phyloP scores from a whole-genome alignment of 2,113 vertebrate genomes.

The Arizona elegans region DNA sequence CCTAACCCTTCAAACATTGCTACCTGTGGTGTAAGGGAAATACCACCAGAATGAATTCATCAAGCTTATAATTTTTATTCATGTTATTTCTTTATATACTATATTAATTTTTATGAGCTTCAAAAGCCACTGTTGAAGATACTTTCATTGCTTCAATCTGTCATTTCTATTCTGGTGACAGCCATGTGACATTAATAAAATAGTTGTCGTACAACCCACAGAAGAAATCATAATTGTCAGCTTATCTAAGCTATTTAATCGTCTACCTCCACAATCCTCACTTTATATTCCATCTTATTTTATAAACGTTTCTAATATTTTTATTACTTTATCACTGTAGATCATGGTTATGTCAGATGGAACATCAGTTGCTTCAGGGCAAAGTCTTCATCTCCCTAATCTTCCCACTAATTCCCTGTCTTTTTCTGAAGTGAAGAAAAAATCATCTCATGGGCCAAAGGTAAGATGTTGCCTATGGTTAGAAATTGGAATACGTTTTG shows the following conservation, averaged over 20 bases:
- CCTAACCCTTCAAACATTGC: not conserved
- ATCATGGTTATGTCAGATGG: slow-evolving; percentile 90
- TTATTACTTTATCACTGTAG: slow-evolving; percentile 55
- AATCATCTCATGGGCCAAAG: slow-evolving; percentile 82
- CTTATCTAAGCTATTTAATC: not conserved
- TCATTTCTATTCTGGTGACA: not conserved
- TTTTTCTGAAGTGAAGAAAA: slow-evolving; percentile 84
- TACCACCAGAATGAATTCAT: not conserved
- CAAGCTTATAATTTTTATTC: not conserved
- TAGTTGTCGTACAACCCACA: not conserved
- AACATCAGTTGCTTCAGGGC: slow-evolving; percentile 79
- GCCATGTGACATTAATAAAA: slow-evolving; percentile 2
- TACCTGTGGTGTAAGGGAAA: not conserved
- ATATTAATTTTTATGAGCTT: not conserved
- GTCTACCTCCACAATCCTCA: not conserved
- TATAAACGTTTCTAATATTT: slow-evolving; percentile 18
- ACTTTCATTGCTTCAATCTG: not conserved
- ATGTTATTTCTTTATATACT: not conserved
- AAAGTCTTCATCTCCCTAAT: slow-evolving; percentile 82
- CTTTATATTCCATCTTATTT: not conserved
- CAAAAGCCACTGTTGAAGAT: not conserved
- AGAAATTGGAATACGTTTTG: not conserved
- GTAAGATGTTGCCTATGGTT: slow-evolving; percentile 58
- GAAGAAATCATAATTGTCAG: not conserved
- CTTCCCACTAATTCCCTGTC: slow-evolving; percentile 80